Evolutionary conservation across 2,888 invertebrate genomes (phyloP).

Genomic region (Chrysodeixis includens): DNA sequence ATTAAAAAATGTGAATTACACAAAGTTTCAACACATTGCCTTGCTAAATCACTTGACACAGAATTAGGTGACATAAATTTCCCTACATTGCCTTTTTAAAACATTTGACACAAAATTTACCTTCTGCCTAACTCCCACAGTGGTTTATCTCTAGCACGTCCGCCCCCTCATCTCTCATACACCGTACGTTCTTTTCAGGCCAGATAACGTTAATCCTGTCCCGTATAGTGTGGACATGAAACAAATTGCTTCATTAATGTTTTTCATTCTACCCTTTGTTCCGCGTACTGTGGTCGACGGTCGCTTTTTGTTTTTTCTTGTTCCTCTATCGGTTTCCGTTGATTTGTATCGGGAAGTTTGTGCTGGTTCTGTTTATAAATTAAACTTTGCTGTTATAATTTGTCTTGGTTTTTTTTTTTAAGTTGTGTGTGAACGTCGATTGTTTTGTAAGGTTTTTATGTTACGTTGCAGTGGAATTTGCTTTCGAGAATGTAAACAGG

Average conservation of each 20-base stretch:
- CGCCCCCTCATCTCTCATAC: conserved; percentile 13
- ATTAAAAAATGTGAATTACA: too few species aligned
- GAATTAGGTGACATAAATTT: too few species aligned
- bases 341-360: conserved; percentile 15
- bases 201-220: conserved; percentile 61
- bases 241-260: conserved; percentile 67
- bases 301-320: conserved; percentile 31
- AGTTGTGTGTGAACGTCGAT: conserved; percentile 1
- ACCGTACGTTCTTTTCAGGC: conserved; percentile 52
- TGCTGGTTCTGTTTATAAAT: conserved; percentile 17
- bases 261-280: conserved; percentile 53
- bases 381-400: neutral
- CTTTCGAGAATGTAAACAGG: too few species aligned
- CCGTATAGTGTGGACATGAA: conserved; percentile 59
- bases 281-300: conserved; percentile 14
- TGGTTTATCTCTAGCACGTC: neutral
- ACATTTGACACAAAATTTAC: neutral
- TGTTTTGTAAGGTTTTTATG: too few species aligned
- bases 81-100: too few species aligned
- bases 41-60: too few species aligned
- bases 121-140: conserved; percentile 32
- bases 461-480: too few species aligned
- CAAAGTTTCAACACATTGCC: too few species aligned
- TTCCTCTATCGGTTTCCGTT: conserved; percentile 22
- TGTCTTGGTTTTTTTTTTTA: neutral